A percentile compares a stretch with the other conserved stretches of the same genome.
These are phyloP conservation scores for Blomia tropicalis DNA, from an alignment of 2,888 invertebrate genomes.

Conservation along the genomic window DNA sequence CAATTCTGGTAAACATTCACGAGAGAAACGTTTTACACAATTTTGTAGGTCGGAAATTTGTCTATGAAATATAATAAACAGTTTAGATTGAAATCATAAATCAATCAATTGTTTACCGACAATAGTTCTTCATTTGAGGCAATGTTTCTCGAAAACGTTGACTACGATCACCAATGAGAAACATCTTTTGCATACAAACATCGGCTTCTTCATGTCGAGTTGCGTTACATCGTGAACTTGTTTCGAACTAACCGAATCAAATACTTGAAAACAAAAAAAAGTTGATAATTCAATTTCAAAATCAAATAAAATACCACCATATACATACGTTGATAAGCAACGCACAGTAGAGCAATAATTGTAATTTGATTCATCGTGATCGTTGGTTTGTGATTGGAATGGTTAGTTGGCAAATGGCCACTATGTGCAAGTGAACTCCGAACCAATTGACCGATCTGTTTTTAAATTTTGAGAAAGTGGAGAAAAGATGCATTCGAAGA, in stretches of 20 bases:
- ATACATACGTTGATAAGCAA: no score
- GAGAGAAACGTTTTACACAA: conserved; percentile 17
- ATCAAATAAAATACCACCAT: no score
- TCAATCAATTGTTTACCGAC: conserved; percentile 14
- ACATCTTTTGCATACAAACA: conserved; percentile 11
- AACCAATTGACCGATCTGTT: neutral
- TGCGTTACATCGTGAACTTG: neutral
- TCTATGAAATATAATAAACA: conserved; percentile 10
- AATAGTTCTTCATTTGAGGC: conserved; percentile 9
- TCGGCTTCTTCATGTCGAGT: conserved; percentile 12
- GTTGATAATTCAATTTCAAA: no score
- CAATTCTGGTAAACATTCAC: conserved; percentile 12
- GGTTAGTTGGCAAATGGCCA: no score
- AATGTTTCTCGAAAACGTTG: conserved; percentile 18
- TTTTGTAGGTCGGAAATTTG: conserved; percentile 8
- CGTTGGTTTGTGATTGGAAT: no score
- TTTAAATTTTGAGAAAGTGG: no score
- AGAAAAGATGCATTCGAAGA: no score
- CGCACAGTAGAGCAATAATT: no score
- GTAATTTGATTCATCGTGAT: no score
- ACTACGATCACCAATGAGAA: conserved; percentile 13
- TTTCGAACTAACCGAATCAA: neutral
- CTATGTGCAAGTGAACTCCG: neutral
- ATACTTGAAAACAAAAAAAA: neutral
- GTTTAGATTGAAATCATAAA: neutral